phyloP scores from a whole-genome alignment of 1,140 invertebrate genomes.

The Sitophilus oryzae region DNA sequence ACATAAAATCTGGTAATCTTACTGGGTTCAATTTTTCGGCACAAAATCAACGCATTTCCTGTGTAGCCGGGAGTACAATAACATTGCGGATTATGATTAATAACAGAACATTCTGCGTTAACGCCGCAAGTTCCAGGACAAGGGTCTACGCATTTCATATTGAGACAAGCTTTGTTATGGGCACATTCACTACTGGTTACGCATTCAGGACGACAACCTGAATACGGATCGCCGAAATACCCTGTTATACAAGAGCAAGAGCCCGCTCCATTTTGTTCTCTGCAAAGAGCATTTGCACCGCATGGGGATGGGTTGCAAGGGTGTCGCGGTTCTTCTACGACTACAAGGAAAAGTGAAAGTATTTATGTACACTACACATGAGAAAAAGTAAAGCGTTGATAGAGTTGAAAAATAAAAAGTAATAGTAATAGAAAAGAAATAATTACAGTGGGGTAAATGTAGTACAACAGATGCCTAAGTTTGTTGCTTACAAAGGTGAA shows the following conservation, averaged over 20 bases:
- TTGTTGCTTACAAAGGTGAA: too few relatives aligned
- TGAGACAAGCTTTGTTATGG: slow-evolving; percentile 66
- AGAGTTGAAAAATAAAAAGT: too few relatives aligned
- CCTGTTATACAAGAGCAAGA: slow-evolving; percentile 74
- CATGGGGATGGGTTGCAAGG: slow-evolving; percentile 80
- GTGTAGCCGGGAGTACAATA: slow-evolving; percentile 66
- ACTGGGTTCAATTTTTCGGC: slow-evolving; percentile 52
- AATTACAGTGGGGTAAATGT: too few relatives aligned
- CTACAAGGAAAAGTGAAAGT: slow-evolving; percentile 26
- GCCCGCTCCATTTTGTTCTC: slow-evolving; percentile 67
- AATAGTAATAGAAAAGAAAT: too few relatives aligned
- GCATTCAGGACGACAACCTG: slow-evolving; percentile 73
- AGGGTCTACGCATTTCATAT: slow-evolving; percentile 76
- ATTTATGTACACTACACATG: slow-evolving; percentile 22
- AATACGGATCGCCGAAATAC: slow-evolving; percentile 78
- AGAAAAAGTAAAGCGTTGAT: slow-evolving; percentile 3
- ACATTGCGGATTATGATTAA: slow-evolving; percentile 77
- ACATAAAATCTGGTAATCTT: slow-evolving; percentile 16
- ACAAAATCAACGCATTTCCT: slow-evolving; percentile 70
- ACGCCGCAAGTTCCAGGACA: slow-evolving; percentile 73
- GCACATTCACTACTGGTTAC: slow-evolving; percentile 75
- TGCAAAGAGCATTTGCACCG: slow-evolving; percentile 73
- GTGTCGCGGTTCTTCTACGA: slow-evolving; percentile 47
- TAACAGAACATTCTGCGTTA: slow-evolving; percentile 74
- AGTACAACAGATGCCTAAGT: too few relatives aligned